Base-by-base conservation (phyloP, 2,888 invertebrate genomes). In the Flexamia atlantica region DNA sequence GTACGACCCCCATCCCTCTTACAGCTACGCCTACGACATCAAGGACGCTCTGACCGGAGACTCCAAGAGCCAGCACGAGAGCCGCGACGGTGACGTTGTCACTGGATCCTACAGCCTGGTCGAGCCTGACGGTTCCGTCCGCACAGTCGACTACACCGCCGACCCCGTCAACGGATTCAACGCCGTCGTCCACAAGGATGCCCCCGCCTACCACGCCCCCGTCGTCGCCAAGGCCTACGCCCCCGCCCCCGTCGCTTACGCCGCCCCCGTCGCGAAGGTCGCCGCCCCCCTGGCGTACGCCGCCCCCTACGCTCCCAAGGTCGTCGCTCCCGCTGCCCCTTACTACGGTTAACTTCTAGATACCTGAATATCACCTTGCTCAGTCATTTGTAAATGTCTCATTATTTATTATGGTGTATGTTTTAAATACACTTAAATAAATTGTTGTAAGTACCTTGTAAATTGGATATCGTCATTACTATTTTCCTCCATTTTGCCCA, bases 121-220 rank as follows among this genome's bases (percentile, higher is more conserved):
- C 50, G 84, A 84, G 68, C 84, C 84, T 60, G 84, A 84, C 82
- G 84, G 84, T 81, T 81, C 84, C 81, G 70, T 81, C 50, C 80
- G 84, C 60, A 84, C 81, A 74, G 84, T 84, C 70, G 84, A 84
- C 81, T 88, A 88, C 87, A 87, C 87, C 84, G 88, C 88, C 53
- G 88, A 88, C 86, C 88, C 88, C 80, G 86, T 87, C 88, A 88
- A 88, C 85, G 84, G 84, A 84, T 88, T 88, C 87, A 88, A 88
- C 87, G 88, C 88, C 82, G 87, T 88, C 85, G 88, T 88, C 64
- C 87, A 87, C 85, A 85, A 86, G 79, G 30, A 87, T 86, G 70
- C 84, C 85, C 28, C 83, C 85, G 80, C 83, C 85, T 81, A 85
- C 85, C 80, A 88, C 89, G 76, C 76, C 40, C 82, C 68, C 68